Evolutionary conservation across 2,888 invertebrate species (phyloP).

Genomic region (Drosophila paracracens): DNA sequence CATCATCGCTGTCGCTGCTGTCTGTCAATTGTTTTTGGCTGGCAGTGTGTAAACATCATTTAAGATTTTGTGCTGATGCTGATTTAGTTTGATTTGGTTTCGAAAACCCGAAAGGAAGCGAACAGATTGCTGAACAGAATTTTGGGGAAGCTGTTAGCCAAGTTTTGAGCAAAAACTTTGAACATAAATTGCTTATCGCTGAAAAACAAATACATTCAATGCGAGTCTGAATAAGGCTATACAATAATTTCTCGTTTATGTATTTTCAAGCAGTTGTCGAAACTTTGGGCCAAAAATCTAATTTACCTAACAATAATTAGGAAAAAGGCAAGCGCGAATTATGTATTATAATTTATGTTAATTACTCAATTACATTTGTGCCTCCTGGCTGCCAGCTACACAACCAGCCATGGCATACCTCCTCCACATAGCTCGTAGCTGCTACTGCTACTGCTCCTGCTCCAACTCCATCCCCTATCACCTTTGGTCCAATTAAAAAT

Average conservation of each 20-base stretch:
- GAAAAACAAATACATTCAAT: constrained; percentile 37
- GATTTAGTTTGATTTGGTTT: constrained; percentile 70
- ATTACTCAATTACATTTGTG: constrained; percentile 83
- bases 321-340: constrained; percentile 72
- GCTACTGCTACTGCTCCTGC: constrained; percentile 18
- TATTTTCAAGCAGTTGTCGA: constrained; percentile 17
- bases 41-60: constrained; percentile 61
- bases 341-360: constrained; percentile 83
- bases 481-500: constrained; percentile 78
- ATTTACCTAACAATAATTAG: constrained; percentile 77
- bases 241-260: constrained; percentile 60
- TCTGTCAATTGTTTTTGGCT: constrained; percentile 56
- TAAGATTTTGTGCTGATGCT: constrained; percentile 65
- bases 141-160: constrained; percentile 42
- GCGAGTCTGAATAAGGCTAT: constrained; percentile 21
- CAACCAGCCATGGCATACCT: constrained; percentile 14
- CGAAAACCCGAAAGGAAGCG: constrained; percentile 20
- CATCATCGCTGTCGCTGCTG: constrained; percentile 20
- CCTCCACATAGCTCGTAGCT: constrained; percentile 16
- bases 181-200: constrained; percentile 73
- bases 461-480: constrained; percentile 21
- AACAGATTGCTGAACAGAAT: constrained; percentile 43
- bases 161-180: constrained; percentile 68
- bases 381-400: constrained; percentile 35
- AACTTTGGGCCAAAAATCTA: constrained; percentile 57